Base-by-base conservation (phyloP, 1,140 invertebrate genomes). In the Grapholita molesta region DNA sequence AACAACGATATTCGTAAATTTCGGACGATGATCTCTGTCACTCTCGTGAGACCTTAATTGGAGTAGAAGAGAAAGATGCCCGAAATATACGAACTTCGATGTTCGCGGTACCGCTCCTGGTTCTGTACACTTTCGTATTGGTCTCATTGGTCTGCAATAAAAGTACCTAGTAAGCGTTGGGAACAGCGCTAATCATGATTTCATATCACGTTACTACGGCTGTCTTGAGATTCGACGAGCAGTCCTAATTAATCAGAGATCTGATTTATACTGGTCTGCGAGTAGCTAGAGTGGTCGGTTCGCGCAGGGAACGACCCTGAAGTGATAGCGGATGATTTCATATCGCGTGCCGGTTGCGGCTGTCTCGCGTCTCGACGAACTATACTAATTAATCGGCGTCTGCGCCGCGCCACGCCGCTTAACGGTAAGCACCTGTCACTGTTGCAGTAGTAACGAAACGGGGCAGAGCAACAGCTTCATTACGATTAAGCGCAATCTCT, bases 391-490 rank as follows among this genome's bases (percentile, higher is more conserved):
- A 61, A 61, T 61, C 55, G 55, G 55, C 55, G 55, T 61, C 24
- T 61, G 55, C 55, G 12, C 28, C 24, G 55, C 55, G 55, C 55
- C 55, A 61, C 55, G 55, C 24, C 24, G 24, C 55, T 28, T 61
- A 61, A 61, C 55, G 55, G 55, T 61, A 61, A 61, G 28, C 55
- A 61, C 55, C 55, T 61, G 55, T 61, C 55, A 61, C 25, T 61
- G 30, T 25, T 15, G 28, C 25, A 18, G 18, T 9, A 6, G 0
- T 48, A 48, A 18, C 42, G 18, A 48, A 48, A 48, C 3, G 6
- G 4, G 15, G n/a, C 42, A 48, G 18, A 48, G 42, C 8, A 48
- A 48, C 42, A 48, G 15, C 15, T 48, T 21, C 15, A 7, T 48
- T 21, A 3, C n/a, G 15, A 7, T 48, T 8, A 18, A 48, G 18